A percentile compares a stretch with the other conserved stretches of the same genome.
Evolutionary conservation across 2,797 vertebrate genomes (phyloP).

Genomic region (Bovichtus variegatus): DNA sequence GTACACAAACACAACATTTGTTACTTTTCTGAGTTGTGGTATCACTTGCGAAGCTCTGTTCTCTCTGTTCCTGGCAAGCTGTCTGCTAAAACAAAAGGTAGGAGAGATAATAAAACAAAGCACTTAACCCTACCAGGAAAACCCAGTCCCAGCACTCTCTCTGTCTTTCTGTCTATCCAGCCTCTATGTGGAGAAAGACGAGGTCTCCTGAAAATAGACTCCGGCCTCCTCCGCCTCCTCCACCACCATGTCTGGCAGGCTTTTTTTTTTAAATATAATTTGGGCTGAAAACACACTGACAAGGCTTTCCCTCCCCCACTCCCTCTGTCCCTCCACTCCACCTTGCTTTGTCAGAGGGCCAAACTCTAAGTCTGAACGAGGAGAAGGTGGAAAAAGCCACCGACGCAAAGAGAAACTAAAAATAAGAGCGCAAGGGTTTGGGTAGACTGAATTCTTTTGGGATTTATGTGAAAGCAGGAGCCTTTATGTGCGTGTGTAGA

Average conservation of each 20-base stretch:
- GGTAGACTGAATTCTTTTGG: constrained; percentile 33
- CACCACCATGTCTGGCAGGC: constrained; percentile 67
- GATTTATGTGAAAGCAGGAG: constrained; percentile 31
- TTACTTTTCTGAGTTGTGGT: constrained; percentile 4
- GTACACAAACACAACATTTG: constrained; percentile 29
- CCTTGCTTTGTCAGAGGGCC: constrained; percentile 61
- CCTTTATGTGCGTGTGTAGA: constrained; percentile 16
- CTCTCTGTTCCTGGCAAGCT: constrained; percentile 40
- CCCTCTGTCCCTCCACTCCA: constrained; percentile 60
- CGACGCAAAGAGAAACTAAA: constrained; percentile 57
- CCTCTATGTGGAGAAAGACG: constrained; percentile 49
- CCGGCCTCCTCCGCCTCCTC: constrained; percentile 62
- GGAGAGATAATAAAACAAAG: constrained; percentile 48
- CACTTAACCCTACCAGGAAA: constrained; percentile 57
- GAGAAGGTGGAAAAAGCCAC: constrained; percentile 61
- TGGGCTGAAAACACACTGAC: constrained; percentile 54
- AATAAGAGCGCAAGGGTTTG: constrained; percentile 50
- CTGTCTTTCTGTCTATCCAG: constrained; percentile 52
- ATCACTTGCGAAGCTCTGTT: constrained; percentile 2
- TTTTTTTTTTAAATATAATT: constrained; percentile 53
- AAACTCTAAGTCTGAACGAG: constrained; percentile 46
- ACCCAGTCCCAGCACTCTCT: constrained; percentile 23
- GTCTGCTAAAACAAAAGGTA: constrained; percentile 24
- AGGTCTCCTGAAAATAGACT: constrained; percentile 72
- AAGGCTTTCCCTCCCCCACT: constrained; percentile 53